Base-by-base conservation (phyloP, 2,797 vertebrate species). In the Enteromius viviparus region DNA sequence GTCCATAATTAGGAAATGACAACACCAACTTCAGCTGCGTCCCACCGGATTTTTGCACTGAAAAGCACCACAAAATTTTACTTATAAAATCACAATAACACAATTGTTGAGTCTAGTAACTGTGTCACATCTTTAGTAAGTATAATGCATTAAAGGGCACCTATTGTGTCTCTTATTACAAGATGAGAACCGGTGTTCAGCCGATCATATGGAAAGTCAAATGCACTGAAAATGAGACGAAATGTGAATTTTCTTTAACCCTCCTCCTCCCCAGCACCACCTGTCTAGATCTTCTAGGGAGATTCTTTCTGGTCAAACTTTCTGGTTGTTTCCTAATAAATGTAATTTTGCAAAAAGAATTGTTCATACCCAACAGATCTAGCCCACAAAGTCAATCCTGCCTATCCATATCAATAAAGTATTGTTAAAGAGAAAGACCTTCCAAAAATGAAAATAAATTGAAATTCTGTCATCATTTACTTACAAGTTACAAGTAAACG, bases 11-110 rank as follows among this genome's bases (percentile, higher is more conserved):
- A 0, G 94, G 89, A 76, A 96, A 95, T 0, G 92, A 94, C 93
- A 96, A 94, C 89, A 94, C 91, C 88, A 96, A 90, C 91, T 96
- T 97, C 76, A 95, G 89, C 84, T 96, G 96, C 1, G 95, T 97
- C 82, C 96, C 96, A 0, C 94, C 94, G 0, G 92, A 92, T 89
- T 96, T 97, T 93, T 96, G 95, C 89, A 95, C 95, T 95, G 90
- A 66, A 93, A 93, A 84, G 80, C 84, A 66, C 4, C 40, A 60
- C 2, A 65, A 81, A 69, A 11, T 6, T 29, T 64, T 64, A 7
- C 26, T 23, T 75, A 11, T 29, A 42, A 6, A 40, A 40, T 40
- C 37, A 40, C 8, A 9, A 40, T 9, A 40, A 40, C 37, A 9
- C 37, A 40, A 40, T 9, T 40, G 37, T 40, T 40, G 6, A 8